Conservation (phyloP, 2,888 invertebrate species). For the Metallyticus violacea region DNA sequence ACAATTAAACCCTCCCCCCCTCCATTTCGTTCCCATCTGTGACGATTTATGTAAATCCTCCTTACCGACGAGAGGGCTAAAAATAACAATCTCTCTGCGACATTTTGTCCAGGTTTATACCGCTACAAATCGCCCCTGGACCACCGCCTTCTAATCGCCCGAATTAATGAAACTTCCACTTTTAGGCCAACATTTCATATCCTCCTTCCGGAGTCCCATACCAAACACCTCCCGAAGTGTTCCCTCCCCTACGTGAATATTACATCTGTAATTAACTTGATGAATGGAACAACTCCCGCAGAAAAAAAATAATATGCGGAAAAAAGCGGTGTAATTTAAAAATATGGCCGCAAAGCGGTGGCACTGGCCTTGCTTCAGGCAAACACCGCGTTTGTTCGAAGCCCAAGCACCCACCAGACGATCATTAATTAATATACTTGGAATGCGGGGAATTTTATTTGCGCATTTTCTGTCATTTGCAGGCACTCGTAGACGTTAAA, state of each 20-base stretch:
- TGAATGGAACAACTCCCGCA: conserved; percentile 1
- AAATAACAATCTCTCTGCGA: background rate
- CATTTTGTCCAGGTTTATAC: background rate
- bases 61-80: too few relatives aligned
- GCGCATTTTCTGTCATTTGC: background rate
- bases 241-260: background rate
- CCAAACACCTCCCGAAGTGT: too few relatives aligned
- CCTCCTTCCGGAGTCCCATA: background rate
- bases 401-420: background rate
- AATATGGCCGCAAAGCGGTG: conserved; percentile 6
- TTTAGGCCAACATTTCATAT: too few relatives aligned
- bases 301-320: conserved; percentile 6
- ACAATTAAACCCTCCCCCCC: background rate
- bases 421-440: background rate
- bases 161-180: background rate
- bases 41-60: background rate
- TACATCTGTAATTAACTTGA: conserved; percentile 13
- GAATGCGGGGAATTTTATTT: background rate
- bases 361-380: background rate
- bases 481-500: background rate
- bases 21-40: too few relatives aligned
- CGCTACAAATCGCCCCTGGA: background rate
- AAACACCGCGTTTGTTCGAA: background rate
- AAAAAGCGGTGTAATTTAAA: background rate
- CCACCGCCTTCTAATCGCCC: background rate